phyloP scores from a whole-genome alignment of 2,113 vertebrate species.

The Dinomys branickii region DNA sequence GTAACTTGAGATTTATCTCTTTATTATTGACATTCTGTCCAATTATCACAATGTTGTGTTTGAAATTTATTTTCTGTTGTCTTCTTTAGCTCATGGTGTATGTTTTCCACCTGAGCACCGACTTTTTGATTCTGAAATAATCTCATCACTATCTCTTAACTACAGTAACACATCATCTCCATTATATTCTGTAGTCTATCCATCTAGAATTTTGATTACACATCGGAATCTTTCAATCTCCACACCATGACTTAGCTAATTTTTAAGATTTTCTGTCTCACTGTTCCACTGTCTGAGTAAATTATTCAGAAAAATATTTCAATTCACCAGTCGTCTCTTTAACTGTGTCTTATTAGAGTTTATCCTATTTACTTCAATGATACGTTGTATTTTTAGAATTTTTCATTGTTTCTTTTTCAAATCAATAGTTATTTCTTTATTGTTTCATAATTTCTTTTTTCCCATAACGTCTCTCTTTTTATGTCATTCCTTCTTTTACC shows the following conservation, averaged over 20 bases:
- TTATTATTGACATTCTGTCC: neutral
- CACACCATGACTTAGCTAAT: neutral
- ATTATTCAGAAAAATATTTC: constrained; percentile 36
- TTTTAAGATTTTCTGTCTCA: neutral
- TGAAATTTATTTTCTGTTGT: constrained; percentile 24
- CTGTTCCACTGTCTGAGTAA: neutral
- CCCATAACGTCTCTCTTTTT: neutral
- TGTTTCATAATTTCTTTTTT: constrained; percentile 23
- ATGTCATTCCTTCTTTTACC: neutral
- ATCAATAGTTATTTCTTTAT: neutral
- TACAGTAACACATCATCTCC: neutral
- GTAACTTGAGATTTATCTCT: constrained; percentile 10
- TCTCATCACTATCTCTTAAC: neutral
- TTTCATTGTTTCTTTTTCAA: constrained; percentile 13
- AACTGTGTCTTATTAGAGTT: neutral
- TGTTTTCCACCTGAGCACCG: neutral
- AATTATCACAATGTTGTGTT: neutral
- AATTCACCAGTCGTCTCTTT: constrained; percentile 2
- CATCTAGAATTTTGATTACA: constrained; percentile 6
- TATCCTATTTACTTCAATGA: constrained; percentile 8
- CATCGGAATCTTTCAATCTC: neutral
- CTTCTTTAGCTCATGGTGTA: neutral
- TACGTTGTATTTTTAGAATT: neutral
- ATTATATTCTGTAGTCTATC: neutral
- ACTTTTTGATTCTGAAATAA: constrained; percentile 15